Conservation (phyloP, 2,888 invertebrate genomes). For the Cosmia trapezina region DNA sequence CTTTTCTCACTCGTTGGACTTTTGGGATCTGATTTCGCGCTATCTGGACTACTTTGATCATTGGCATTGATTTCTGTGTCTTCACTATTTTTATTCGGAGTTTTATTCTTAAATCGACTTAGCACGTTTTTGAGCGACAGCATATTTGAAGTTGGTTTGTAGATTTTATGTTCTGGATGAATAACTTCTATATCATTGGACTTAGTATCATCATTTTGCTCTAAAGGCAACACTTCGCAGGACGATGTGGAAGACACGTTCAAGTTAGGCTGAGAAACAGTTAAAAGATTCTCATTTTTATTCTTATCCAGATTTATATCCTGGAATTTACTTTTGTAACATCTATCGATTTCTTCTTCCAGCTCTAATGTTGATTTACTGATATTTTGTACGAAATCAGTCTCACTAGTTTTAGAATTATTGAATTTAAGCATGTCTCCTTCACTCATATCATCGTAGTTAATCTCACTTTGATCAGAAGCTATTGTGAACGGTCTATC, state of each 20-base stretch:
- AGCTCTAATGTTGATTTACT: conserved; percentile 88
- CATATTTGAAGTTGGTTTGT: conserved; percentile 91
- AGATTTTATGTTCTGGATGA: conserved; percentile 95
- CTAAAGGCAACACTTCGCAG: conserved; percentile 87
- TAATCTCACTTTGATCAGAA: conserved; percentile 93
- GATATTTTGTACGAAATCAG: conserved; percentile 82
- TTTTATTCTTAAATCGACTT: conserved; percentile 87
- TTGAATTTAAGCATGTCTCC: conserved; percentile 85
- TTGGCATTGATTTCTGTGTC: conserved; percentile 84
- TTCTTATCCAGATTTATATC: conserved; percentile 80
- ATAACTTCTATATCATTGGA: conserved; percentile 87
- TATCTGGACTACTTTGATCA: conserved; percentile 82
- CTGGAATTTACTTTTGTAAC: conserved; percentile 88
- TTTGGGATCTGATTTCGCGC: conserved; percentile 80
- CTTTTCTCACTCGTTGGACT: conserved; percentile 85
- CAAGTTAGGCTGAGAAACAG: conserved; percentile 85
- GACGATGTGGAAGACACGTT: conserved; percentile 89
- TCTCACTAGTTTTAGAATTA: conserved; percentile 79
- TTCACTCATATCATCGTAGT: conserved; percentile 91
- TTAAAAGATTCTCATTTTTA: conserved; percentile 80
- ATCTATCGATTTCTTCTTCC: conserved; percentile 88
- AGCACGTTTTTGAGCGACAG: conserved; percentile 90
- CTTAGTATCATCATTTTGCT: conserved; percentile 83
- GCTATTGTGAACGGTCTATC: conserved; percentile 93
- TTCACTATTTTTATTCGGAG: conserved; percentile 83